phyloP scores from a whole-genome alignment of 2,888 invertebrate species.

The Priocnemis perturbator region DNA sequence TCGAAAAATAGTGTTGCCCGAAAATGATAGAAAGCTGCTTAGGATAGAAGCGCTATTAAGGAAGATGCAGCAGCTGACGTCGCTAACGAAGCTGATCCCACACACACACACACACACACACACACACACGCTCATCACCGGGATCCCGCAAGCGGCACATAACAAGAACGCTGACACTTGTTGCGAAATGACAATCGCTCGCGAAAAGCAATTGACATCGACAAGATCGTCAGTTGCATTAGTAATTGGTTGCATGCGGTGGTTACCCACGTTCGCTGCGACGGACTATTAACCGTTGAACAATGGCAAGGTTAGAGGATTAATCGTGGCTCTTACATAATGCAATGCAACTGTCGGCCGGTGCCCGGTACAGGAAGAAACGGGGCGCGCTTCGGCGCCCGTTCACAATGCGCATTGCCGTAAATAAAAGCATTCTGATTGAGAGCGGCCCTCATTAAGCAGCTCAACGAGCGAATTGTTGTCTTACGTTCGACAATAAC shows the following conservation, averaged over 20 bases:
- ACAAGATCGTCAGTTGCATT: conserved; percentile 1
- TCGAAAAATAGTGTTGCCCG: too few species aligned
- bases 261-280: conserved; percentile 33
- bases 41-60: too few species aligned
- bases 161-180: conserved; percentile 18
- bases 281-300: conserved; percentile 54
- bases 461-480: not conserved
- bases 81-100: too few species aligned
- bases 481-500: too few species aligned
- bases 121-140: too few species aligned
- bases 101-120: too few species aligned
- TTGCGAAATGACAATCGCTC: conserved; percentile 13
- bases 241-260: conserved; percentile 41
- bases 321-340: conserved; percentile 64
- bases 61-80: too few species aligned
- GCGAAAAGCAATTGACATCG: conserved; percentile 5
- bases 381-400: conserved; percentile 10
- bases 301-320: conserved; percentile 59
- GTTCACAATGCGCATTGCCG: not conserved
- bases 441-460: conserved; percentile 1
- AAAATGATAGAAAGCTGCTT: too few species aligned
- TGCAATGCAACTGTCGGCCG: conserved; percentile 42
- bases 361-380: conserved; percentile 35
- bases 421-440: not conserved
- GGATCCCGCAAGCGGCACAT: not conserved